Evolutionary conservation across 2,113 vertebrate genomes (phyloP).

Genomic region (Myotis lucifugus): DNA sequence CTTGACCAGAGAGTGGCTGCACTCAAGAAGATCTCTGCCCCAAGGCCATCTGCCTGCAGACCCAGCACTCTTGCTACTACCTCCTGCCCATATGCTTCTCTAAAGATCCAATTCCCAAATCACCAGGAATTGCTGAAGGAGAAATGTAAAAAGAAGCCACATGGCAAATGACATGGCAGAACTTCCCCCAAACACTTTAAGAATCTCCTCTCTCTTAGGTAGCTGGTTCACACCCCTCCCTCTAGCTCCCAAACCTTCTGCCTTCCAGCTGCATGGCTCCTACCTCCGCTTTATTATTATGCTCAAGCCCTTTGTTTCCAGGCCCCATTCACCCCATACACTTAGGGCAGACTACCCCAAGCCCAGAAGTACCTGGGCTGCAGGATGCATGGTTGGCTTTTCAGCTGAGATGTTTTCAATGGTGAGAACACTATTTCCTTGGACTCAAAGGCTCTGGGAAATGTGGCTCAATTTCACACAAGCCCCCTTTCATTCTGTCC

Average conservation of each 20-base stretch:
- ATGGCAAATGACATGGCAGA: neutral
- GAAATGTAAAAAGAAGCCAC: neutral
- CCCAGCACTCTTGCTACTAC: neutral
- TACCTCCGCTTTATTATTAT: neutral
- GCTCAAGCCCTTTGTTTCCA: too few relatives aligned
- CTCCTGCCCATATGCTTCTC: neutral
- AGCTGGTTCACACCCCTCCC: neutral
- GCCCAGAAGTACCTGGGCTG: neutral
- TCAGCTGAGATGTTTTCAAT: neutral
- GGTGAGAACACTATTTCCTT: neutral
- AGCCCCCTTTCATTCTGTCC: neutral
- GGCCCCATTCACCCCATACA: rapidly evolving
- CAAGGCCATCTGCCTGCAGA: neutral
- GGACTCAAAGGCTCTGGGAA: neutral
- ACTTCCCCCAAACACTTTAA: neutral
- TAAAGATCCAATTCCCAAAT: neutral
- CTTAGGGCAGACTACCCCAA: neutral
- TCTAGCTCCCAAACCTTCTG: neutral
- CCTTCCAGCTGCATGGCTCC: neutral
- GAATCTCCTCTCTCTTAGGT: too few relatives aligned
- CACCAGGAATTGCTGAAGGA: too few relatives aligned
- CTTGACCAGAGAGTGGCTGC: neutral
- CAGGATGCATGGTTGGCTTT: neutral
- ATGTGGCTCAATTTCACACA: neutral
- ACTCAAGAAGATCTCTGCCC: neutral